A percentile compares a stretch with the other conserved stretches of the same genome.
phyloP scores from a whole-genome alignment of 2,888 invertebrate species.

The Synanthedon andrenaeformis region DNA sequence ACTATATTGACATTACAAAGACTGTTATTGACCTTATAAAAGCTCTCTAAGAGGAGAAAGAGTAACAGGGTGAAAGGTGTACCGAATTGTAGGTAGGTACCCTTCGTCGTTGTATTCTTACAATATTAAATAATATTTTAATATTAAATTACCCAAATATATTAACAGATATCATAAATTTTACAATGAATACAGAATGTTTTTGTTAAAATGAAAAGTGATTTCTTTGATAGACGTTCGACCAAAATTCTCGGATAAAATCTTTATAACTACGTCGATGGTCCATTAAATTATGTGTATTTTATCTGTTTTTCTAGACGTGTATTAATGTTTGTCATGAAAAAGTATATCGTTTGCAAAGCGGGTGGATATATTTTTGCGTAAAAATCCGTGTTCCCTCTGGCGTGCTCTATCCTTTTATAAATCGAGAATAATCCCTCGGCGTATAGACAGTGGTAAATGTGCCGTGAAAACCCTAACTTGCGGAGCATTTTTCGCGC shows the following conservation, averaged over 20 bases:
- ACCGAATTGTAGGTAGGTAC: no score
- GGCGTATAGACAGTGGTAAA: conserved; percentile 48
- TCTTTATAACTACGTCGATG: conserved; percentile 5
- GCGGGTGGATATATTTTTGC: conserved; percentile 30
- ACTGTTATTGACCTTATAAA: no score
- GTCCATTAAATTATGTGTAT: conserved; percentile 14
- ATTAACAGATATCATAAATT: no score
- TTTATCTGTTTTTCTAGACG: conserved; percentile 14
- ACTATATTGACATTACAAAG: no score
- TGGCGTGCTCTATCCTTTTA: conserved; percentile 51
- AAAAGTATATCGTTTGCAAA: conserved; percentile 21
- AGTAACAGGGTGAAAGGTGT: no score
- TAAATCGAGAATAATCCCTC: conserved; percentile 53
- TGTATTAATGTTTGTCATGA: conserved; percentile 8
- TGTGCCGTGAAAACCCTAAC: conserved; percentile 59
- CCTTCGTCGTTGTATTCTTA: no score
- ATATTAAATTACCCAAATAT: neutral
- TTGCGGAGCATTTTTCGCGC: conserved; percentile 52
- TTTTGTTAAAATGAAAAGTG: no score
- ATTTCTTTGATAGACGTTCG: no score
- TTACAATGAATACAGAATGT: no score
- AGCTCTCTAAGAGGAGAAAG: no score
- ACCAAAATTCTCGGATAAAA: no score
- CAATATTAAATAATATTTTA: conserved; percentile 2
- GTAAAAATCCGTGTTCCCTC: conserved; percentile 42